These are phyloP conservation scores for Arctocebus calabarensis DNA, from an alignment of 2,797 vertebrate genomes.

Conservation along the genomic window DNA sequence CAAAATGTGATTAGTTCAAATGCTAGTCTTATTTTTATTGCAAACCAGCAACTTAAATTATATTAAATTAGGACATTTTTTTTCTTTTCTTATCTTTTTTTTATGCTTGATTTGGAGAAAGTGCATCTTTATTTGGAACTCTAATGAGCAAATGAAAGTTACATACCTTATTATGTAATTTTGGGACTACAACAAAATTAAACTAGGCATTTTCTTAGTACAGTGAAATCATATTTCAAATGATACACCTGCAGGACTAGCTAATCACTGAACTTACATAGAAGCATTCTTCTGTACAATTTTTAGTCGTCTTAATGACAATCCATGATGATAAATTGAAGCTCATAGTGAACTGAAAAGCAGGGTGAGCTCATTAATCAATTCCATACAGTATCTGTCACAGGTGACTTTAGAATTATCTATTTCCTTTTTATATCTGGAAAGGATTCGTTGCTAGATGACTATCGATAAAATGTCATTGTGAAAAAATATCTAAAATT, in stretches of 20 bases:
- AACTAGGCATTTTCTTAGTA: slow-evolving; percentile 54
- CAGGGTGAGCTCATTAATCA: slow-evolving; percentile 85
- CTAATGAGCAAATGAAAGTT: slow-evolving; percentile 68
- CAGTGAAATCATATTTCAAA: slow-evolving; percentile 70
- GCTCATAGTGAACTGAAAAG: slow-evolving; percentile 49
- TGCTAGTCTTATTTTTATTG: slow-evolving; percentile 66
- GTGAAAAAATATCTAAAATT: slow-evolving; percentile 70
- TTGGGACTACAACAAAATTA: slow-evolving; percentile 71
- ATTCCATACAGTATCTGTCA: slow-evolving; percentile 72
- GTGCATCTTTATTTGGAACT: slow-evolving; percentile 47
- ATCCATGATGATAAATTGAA: slow-evolving; percentile 82
- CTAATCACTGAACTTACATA: slow-evolving; percentile 40
- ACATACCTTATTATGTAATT: slow-evolving; percentile 61
- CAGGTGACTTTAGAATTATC: slow-evolving; percentile 75
- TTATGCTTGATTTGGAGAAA: slow-evolving; percentile 1
- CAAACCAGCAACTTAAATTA: slow-evolving; percentile 62
- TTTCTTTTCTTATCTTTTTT: too few species aligned
- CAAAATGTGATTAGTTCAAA: slow-evolving; percentile 67
- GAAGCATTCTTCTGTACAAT: slow-evolving; percentile 66
- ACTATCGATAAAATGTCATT: slow-evolving; percentile 81
- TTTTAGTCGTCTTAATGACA: slow-evolving; percentile 79
- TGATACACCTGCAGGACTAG: slow-evolving; percentile 42
- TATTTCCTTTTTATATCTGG: slow-evolving; percentile 78
- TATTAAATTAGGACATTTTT: slow-evolving; percentile 48
- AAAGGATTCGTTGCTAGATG: slow-evolving; percentile 76